Evolutionary conservation across 2,113 vertebrate genomes (phyloP).

Genomic region (Cheilinus undulatus): DNA sequence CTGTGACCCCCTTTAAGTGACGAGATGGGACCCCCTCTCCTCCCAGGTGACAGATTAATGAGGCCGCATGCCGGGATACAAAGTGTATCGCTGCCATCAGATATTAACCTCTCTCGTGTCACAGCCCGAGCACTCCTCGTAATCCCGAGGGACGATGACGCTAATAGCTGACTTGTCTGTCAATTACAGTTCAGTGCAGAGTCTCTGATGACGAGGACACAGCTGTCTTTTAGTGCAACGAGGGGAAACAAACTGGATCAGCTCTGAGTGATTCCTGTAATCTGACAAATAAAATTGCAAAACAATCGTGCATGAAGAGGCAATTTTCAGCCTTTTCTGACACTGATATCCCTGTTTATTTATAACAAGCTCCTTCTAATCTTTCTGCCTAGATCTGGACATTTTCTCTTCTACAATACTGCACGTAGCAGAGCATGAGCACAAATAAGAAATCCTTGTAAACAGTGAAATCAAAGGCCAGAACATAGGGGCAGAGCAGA

Average conservation of each 20-base stretch:
- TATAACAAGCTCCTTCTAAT: too few species aligned
- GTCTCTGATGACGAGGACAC: slow-evolving; percentile 56
- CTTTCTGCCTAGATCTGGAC: too few species aligned
- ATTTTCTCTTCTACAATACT: too few species aligned
- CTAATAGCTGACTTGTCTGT: slow-evolving; percentile 41
- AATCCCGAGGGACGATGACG: slow-evolving; percentile 25
- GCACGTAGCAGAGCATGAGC: background rate
- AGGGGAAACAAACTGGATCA: background rate
- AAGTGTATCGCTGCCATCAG: slow-evolving; percentile 49
- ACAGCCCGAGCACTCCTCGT: slow-evolving; percentile 1
- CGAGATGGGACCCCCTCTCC: slow-evolving; percentile 25
- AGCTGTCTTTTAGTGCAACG: slow-evolving; percentile 42
- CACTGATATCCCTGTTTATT: background rate
- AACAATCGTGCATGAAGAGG: slow-evolving; percentile 1
- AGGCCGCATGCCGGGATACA: slow-evolving; percentile 18
- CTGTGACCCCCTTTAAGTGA: slow-evolving; percentile 19
- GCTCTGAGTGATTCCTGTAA: slow-evolving; percentile 29
- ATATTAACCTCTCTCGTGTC: slow-evolving; percentile 59
- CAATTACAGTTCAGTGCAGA: slow-evolving; percentile 44
- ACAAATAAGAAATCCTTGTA: too few species aligned
- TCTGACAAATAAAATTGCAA: slow-evolving; percentile 33
- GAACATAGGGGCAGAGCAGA: background rate
- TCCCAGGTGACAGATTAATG: slow-evolving; percentile 66
- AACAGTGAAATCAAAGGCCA: too few species aligned
- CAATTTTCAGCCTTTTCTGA: background rate